phyloP scores from a whole-genome alignment of 2,797 vertebrate species.

The Tachyglossus aculeatus region DNA sequence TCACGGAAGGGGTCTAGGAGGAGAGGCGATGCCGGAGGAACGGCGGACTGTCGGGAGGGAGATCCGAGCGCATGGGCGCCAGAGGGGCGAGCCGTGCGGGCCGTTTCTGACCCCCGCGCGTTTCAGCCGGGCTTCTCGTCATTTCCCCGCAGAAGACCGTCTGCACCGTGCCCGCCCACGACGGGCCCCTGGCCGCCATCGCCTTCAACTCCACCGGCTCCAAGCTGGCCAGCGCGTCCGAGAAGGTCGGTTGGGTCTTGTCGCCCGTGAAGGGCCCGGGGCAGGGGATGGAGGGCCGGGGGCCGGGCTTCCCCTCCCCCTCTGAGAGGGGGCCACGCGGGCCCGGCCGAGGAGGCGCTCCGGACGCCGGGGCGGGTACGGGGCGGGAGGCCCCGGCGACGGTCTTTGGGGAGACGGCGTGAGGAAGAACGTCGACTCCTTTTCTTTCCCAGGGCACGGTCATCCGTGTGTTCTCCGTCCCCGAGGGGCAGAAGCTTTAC shows the following conservation, averaged over 20 bases:
- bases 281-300: no score
- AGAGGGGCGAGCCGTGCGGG: no score
- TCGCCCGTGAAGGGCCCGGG: no score
- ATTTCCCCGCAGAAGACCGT: slow-evolving; percentile 79
- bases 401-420: no score
- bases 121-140: fast-evolving
- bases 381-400: no score
- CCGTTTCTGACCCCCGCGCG: background rate
- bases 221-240: slow-evolving; percentile 90
- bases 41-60: background rate
- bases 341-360: no score
- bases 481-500: slow-evolving; percentile 89
- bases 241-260: slow-evolving; percentile 78
- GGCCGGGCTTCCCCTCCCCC: no score
- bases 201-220: slow-evolving; percentile 86
- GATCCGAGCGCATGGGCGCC: no score
- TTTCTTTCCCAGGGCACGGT: slow-evolving; percentile 85
- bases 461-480: slow-evolving; percentile 90
- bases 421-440: slow-evolving; percentile 24
- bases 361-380: no score
- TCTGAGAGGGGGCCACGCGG: no score
- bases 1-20: fast-evolving
- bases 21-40: fast-evolving
- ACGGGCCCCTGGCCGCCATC: slow-evolving; percentile 89
- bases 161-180: slow-evolving; percentile 88